Percentiles rank a stretch among this genome's conserved stretches.
Evolutionary conservation across 2,888 invertebrate genomes (phyloP).

Genomic region (Thymelicus acteon): DNA sequence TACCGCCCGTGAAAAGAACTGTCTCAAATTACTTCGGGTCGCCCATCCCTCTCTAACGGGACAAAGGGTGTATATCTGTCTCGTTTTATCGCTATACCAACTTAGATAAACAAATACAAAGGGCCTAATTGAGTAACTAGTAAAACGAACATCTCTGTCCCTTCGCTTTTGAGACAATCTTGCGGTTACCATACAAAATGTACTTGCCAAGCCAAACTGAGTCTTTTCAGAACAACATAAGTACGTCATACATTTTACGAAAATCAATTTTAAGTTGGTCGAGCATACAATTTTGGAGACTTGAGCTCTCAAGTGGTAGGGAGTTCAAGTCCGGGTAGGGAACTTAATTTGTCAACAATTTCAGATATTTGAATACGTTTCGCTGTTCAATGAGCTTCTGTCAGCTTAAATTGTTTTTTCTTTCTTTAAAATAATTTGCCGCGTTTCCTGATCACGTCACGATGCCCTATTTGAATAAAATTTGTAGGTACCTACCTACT

Average conservation of each 20-base stretch:
- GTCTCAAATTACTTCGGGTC: constrained; percentile 82
- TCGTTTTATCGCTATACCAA: constrained; percentile 74
- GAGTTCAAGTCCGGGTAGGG: constrained; percentile 76
- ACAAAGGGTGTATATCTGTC: constrained; percentile 50
- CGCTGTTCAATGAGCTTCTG: constrained; percentile 82
- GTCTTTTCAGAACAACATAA: constrained; percentile 46
- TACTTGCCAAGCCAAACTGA: constrained; percentile 44
- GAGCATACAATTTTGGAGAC: constrained; percentile 74
- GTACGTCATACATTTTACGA: constrained; percentile 17
- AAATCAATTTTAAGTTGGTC: constrained; percentile 44
- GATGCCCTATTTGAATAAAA: constrained; percentile 28
- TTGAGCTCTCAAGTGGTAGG: constrained; percentile 80
- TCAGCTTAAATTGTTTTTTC: constrained; percentile 80
- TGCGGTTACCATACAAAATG: constrained; percentile 44
- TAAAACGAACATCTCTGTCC: constrained; percentile 81
- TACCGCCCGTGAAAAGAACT: constrained; percentile 82
- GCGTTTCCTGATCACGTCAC: constrained; percentile 33
- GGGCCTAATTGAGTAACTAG: constrained; percentile 86
- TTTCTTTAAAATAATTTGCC: constrained; percentile 68
- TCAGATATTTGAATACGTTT: constrained; percentile 85
- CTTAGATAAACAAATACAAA: constrained; percentile 85
- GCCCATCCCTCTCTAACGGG: constrained; percentile 53
- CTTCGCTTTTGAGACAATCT: constrained; percentile 72
- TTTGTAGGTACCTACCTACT: neutral
- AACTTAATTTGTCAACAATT: constrained; percentile 85